Base-by-base conservation (phyloP, 2,888 invertebrate genomes). In the Hermodice carunculata region DNA sequence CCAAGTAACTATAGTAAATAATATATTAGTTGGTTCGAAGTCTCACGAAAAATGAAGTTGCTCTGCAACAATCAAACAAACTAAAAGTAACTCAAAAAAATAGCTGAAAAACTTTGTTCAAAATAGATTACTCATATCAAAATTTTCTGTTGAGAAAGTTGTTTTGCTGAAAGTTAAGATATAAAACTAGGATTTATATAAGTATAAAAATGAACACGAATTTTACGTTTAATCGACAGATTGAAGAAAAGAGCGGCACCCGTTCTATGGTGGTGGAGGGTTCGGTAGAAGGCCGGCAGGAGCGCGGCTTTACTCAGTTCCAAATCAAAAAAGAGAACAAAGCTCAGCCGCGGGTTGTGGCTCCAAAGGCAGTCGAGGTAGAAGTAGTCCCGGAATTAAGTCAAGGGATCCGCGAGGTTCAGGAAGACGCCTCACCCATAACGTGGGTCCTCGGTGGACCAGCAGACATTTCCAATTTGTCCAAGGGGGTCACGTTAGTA, bases 241-340 rank as follows among this genome's bases (percentile, higher is more conserved):
- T 85, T 26, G 80, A 80, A 59, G 83, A 84, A 53, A 80, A 74
- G 17, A 73, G 81, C n/a, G 81, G 82, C 6, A 83, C 79, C 40
- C 78, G 78, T 44, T 82, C 79, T 8, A 83, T 81, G 53, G 83
- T 84, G 11, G 51, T 80, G 3, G 82, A 81, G 37, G 69, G 66
- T 1, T 67, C 69, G 5, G 61, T 11, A 28, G 71, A 70, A n/a
- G 78, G 78, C 0, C 66, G 77, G 43, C 83, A 82, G 60, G 77
- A 79, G 72, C 74, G 84, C 57, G 84, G 84, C 5, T 84, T 84
- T 66, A 83, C 82, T 0, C 70, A 77, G 8, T 29, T 58, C 17
- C 32, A 24, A 19, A 48, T 63, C 14, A 46, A 37, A n/a, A 46
- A 64, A 4, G 56, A 64, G 19, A 57, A 56, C 8, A 52, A 31